Evolutionary conservation across 2,888 invertebrate genomes (phyloP).

Genomic region (Epinotia brunnichana): DNA sequence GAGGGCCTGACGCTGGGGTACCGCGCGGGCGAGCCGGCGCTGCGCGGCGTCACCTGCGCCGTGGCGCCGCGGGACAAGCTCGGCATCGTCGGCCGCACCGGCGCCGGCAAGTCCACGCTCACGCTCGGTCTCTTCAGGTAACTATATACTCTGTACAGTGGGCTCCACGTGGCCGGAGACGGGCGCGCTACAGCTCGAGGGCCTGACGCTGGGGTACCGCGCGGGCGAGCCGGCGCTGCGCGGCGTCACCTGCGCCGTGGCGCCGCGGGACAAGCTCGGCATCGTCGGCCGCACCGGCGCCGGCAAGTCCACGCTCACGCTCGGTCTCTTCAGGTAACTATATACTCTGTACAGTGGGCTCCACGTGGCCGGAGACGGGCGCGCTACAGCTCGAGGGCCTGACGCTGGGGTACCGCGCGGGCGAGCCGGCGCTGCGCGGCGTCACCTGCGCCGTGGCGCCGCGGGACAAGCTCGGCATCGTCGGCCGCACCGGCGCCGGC

Average conservation of each 20-base stretch:
- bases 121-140: too few species aligned
- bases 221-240: slow-evolving; percentile 94
- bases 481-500: slow-evolving; percentile 95
- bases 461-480: slow-evolving; percentile 95
- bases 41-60: slow-evolving; percentile 90
- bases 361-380: slow-evolving; percentile 92
- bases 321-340: slow-evolving; percentile 89
- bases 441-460: slow-evolving; percentile 90
- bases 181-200: slow-evolving; percentile 91
- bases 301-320: slow-evolving; percentile 95
- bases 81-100: slow-evolving; percentile 95
- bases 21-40: slow-evolving; percentile 93
- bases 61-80: slow-evolving; percentile 94
- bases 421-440: slow-evolving; percentile 93
- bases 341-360: too few species aligned
- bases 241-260: slow-evolving; percentile 89
- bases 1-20: slow-evolving; percentile 93
- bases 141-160: too few species aligned
- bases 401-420: slow-evolving; percentile 93
- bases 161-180: slow-evolving; percentile 89
- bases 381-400: slow-evolving; percentile 91
- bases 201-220: slow-evolving; percentile 93
- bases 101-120: slow-evolving; percentile 94
- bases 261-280: slow-evolving; percentile 94
- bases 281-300: slow-evolving; percentile 96